Evolutionary conservation across 1,140 invertebrate species (phyloP).

Genomic region (Sycobia sp.): DNA sequence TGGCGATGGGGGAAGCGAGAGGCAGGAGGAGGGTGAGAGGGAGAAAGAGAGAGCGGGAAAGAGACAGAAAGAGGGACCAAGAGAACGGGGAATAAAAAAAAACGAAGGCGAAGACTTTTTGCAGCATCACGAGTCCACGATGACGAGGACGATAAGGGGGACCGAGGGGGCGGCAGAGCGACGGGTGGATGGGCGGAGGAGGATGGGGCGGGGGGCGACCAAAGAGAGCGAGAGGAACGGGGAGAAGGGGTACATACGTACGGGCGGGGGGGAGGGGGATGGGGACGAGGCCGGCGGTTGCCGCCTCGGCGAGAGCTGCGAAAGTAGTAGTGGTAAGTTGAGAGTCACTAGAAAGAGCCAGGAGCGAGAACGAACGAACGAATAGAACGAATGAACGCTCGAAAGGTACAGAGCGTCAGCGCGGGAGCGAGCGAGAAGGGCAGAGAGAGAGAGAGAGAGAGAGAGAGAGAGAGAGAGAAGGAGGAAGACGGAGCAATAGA

Average conservation of each 20-base stretch:
- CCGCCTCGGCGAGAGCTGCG: background rate
- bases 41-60: background rate
- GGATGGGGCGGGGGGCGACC: background rate
- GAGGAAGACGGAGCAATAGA: constrained; percentile 4
- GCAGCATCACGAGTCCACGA: constrained; percentile 34
- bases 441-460: too few species aligned
- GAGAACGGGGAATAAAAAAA: too few species aligned
- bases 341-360: constrained; percentile 49
- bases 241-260: constrained; percentile 18
- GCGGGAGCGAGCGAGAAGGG: constrained; percentile 28
- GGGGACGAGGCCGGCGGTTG: constrained; percentile 4
- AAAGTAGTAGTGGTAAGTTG: constrained; percentile 41
- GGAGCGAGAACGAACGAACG: constrained; percentile 32
- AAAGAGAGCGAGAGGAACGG: constrained; percentile 3
- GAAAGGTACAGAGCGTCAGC: constrained; percentile 23
- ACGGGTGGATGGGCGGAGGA: background rate
- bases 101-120: constrained; percentile 24
- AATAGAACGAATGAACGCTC: constrained; percentile 23
- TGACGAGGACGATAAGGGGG: constrained; percentile 33
- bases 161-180: constrained; percentile 4
- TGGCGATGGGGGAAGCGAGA: background rate
- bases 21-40: background rate
- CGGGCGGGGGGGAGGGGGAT: background rate
- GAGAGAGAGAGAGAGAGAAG: constrained; percentile 9
- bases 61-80: constrained; percentile 1